Percentiles rank a stretch among this genome's conserved stretches.
These are phyloP conservation scores for Triplophysa yarkandensis DNA, from an alignment of 2,797 vertebrate genomes.

Conservation along the genomic window DNA sequence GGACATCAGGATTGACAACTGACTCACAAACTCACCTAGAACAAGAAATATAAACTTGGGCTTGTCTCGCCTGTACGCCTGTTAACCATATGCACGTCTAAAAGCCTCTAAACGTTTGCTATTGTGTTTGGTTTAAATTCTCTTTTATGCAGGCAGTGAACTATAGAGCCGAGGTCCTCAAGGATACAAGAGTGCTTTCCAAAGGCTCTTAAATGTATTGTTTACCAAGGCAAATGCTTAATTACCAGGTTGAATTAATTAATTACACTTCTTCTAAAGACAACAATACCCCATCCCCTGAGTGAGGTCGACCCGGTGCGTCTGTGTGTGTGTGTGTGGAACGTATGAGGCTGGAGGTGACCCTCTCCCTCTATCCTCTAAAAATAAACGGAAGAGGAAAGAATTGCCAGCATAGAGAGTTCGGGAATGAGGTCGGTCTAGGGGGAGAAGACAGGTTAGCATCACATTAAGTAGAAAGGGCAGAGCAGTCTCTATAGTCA, in stretches of 20 bases:
- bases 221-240: slow-evolving; percentile 64
- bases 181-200: slow-evolving; percentile 50
- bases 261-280: slow-evolving; percentile 64
- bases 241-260: slow-evolving; percentile 67
- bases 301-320: slow-evolving; percentile 30
- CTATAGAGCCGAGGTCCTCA: slow-evolving; percentile 23
- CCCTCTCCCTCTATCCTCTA: slow-evolving; percentile 44
- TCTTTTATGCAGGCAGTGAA: slow-evolving; percentile 17
- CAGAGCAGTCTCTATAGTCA: slow-evolving; percentile 43
- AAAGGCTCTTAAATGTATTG: slow-evolving; percentile 56
- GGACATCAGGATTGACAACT: too few species aligned
- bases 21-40: not conserved
- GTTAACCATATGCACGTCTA: slow-evolving; percentile 13
- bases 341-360: not conserved
- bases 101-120: slow-evolving; percentile 19
- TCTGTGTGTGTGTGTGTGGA: slow-evolving; percentile 2
- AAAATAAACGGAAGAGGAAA: slow-evolving; percentile 42
- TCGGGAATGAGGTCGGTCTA: slow-evolving; percentile 50
- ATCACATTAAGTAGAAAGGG: slow-evolving; percentile 68
- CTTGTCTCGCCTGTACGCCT: slow-evolving; percentile 1
- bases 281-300: slow-evolving; percentile 60
- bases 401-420: slow-evolving; percentile 24
- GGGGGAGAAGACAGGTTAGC: slow-evolving; percentile 66
- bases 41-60: not conserved
- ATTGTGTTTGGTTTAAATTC: slow-evolving; percentile 33